Percentiles rank a stretch among this genome's conserved stretches.
phyloP scores from a whole-genome alignment of 2,113 vertebrate species.

The Ancistrus triradiatus region DNA sequence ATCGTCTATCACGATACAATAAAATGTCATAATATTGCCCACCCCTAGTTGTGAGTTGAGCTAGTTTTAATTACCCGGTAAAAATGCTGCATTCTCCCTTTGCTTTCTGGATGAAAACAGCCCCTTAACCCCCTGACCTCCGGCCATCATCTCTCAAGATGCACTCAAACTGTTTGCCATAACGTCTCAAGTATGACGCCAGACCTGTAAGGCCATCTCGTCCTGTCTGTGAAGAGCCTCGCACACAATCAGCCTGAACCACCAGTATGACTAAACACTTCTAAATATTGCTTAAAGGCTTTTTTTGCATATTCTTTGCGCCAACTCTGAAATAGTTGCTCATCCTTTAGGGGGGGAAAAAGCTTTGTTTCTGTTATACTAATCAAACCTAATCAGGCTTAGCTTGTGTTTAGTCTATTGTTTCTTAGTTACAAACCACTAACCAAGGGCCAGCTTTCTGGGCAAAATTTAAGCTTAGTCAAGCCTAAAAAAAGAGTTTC shows the following conservation, averaged over 20 bases:
- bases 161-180: slow-evolving; percentile 48
- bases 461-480: slow-evolving; percentile 8
- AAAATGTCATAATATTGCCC: too few relatives aligned
- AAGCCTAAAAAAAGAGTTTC: neutral
- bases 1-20: too few relatives aligned
- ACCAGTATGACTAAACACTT: too few relatives aligned
- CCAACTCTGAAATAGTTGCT: neutral
- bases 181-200: slow-evolving; percentile 40
- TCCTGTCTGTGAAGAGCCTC: slow-evolving; percentile 33
- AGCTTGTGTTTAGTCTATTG: slow-evolving; percentile 13
- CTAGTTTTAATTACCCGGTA: too few relatives aligned
- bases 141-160: slow-evolving; percentile 41
- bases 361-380: slow-evolving; percentile 19
- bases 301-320: neutral
- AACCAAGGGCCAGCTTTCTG: slow-evolving; percentile 11
- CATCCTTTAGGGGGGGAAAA: neutral
- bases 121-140: slow-evolving; percentile 40
- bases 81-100: too few relatives aligned
- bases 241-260: too few relatives aligned
- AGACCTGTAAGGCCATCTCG: slow-evolving; percentile 41
- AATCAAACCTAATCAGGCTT: slow-evolving; percentile 22
- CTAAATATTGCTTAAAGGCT: neutral
- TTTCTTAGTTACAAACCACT: slow-evolving; percentile 19
- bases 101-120: neutral
- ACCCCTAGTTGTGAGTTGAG: too few relatives aligned